These are phyloP conservation scores for Phymastichus coffea DNA, from an alignment of 1,140 invertebrate genomes.

Conservation along the genomic window DNA sequence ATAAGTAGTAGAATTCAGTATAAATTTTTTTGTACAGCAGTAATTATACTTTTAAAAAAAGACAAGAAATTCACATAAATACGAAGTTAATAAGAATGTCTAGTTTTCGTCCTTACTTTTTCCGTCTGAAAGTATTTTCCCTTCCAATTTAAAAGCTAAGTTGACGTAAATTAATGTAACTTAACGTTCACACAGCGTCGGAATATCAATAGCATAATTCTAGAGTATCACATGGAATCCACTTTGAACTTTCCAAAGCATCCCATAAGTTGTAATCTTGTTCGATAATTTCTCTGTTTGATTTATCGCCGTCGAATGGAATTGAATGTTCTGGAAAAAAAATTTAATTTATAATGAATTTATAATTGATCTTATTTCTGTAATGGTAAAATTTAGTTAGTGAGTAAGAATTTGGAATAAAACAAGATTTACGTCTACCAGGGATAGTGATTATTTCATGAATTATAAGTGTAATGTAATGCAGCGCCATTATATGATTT, in stretches of 20 bases:
- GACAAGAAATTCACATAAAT: constrained; percentile 21
- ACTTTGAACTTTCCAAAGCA: constrained; percentile 77
- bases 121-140: constrained; percentile 16
- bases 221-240: constrained; percentile 67
- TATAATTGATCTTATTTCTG: background rate
- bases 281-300: constrained; percentile 73
- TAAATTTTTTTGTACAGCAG: constrained; percentile 25
- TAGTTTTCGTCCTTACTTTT: constrained; percentile 17
- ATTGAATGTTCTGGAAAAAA: constrained; percentile 69
- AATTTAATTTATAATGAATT: constrained; percentile 19
- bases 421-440: constrained; percentile 6
- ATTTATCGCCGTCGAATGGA: constrained; percentile 69
- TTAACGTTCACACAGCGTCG: background rate
- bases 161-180: background rate
- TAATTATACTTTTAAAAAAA: constrained; percentile 16
- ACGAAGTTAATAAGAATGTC: no score
- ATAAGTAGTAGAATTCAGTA: constrained; percentile 20
- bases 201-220: constrained; percentile 56
- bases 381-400: background rate
- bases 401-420: background rate
- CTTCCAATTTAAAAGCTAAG: constrained; percentile 3
- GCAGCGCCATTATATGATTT: constrained; percentile 20
- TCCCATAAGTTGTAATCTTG: constrained; percentile 76
- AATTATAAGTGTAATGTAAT: constrained; percentile 10
- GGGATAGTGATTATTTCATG: constrained; percentile 8